A percentile compares a stretch with the other conserved stretches of the same genome.
Conservation (phyloP, 2,113 vertebrate species). For the Atrichornis clamosus region DNA sequence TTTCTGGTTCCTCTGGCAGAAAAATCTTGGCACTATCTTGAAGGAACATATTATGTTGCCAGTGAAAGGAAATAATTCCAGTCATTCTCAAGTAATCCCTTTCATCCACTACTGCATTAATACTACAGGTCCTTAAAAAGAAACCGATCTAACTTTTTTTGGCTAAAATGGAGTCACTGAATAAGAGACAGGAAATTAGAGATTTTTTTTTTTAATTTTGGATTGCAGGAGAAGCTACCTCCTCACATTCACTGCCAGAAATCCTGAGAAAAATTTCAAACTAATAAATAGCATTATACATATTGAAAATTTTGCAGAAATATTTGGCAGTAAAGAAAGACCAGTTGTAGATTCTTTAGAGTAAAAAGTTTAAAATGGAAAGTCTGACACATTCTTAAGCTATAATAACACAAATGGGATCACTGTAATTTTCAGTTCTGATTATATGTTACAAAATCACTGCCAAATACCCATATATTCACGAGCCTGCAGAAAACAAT, state of each 20-base stretch:
- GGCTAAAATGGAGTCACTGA: not conserved
- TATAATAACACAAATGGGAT: slow-evolving; percentile 52
- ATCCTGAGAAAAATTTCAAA: not conserved
- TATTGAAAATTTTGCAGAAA: slow-evolving; percentile 13
- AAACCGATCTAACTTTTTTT: not conserved
- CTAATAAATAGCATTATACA: slow-evolving; percentile 1
- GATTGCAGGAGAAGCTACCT: not conserved
- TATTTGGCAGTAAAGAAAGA: slow-evolving; percentile 20
- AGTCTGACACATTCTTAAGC: slow-evolving; percentile 33
- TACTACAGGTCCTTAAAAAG: not conserved
- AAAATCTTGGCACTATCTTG: not conserved
- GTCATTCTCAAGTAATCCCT: not conserved
- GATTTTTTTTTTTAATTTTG: not conserved
- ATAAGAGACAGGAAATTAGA: not conserved
- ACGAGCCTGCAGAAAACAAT: slow-evolving; percentile 17
- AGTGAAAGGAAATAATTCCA: slow-evolving; percentile 9
- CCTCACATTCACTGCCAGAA: not conserved
- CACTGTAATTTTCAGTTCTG: slow-evolving; percentile 59
- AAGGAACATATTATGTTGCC: not conserved
- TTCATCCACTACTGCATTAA: not conserved
- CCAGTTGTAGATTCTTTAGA: not conserved
- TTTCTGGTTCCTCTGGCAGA: not conserved
- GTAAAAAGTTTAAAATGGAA: slow-evolving; percentile 52
- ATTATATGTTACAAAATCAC: slow-evolving; percentile 57
- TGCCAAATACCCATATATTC: slow-evolving; percentile 47